A percentile compares a stretch with the other conserved stretches of the same genome.
These are phyloP conservation scores for Gallinago stenura DNA, from an alignment of 2,797 vertebrate genomes.

Conservation along the genomic window DNA sequence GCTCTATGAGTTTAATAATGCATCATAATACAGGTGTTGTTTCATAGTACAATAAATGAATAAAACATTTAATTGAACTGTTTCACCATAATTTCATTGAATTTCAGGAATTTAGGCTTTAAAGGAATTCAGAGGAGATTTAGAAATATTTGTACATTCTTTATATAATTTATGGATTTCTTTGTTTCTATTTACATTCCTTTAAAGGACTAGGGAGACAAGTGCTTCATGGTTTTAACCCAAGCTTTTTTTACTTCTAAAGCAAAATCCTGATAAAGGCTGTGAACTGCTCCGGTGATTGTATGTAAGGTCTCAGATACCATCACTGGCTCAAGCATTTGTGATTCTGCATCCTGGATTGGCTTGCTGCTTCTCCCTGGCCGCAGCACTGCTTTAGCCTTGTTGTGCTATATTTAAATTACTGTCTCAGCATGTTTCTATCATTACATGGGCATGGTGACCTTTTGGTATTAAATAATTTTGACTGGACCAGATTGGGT, in stretches of 20 bases:
- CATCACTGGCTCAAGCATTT: neutral
- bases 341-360: neutral
- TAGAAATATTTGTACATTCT: neutral
- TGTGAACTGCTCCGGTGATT: neutral
- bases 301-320: neutral
- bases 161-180: neutral
- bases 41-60: neutral
- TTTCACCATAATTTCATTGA: neutral
- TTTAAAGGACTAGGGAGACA: neutral
- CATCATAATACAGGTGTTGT: neutral
- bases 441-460: neutral
- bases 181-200: neutral
- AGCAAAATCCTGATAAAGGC: neutral
- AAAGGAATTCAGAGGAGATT: neutral
- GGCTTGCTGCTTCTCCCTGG: neutral
- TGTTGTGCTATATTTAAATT: neutral
- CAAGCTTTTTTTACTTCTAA: neutral
- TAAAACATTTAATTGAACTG: neutral
- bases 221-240: neutral
- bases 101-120: neutral
- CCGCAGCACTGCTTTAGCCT: neutral
- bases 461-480: slow-evolving; percentile 14
- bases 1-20: neutral
- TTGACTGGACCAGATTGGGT: neutral
- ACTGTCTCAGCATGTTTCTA: neutral